Percentiles rank a stretch among this genome's conserved stretches.
These are phyloP conservation scores for Calosoma granatense DNA, from an alignment of 1,140 invertebrate species.

Conservation along the genomic window DNA sequence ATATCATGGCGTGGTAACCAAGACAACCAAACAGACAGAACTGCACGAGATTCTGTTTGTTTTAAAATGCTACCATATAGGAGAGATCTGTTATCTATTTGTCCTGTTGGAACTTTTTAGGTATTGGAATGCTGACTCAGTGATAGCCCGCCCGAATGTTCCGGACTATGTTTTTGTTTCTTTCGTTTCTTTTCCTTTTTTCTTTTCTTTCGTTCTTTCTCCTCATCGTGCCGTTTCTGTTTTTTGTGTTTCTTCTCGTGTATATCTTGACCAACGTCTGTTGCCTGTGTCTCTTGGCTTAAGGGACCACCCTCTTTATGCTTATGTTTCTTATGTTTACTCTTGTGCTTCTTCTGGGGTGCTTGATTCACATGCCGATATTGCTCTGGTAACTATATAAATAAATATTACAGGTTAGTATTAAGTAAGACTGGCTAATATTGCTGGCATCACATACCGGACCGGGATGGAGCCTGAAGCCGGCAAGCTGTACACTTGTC, in stretches of 20 bases:
- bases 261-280: conserved; percentile 62
- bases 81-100: too few species aligned
- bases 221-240: conserved; percentile 86
- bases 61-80: too few species aligned
- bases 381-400: conserved; percentile 79
- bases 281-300: conserved; percentile 55
- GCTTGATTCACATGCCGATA: conserved; percentile 88
- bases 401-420: conserved; percentile 19
- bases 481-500: conserved; percentile 78
- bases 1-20: neutral
- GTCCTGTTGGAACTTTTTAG: too few species aligned
- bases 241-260: conserved; percentile 96
- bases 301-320: conserved; percentile 71
- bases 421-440: conserved; percentile 12
- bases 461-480: conserved; percentile 92
- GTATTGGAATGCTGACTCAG: conserved; percentile 59
- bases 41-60: too few species aligned
- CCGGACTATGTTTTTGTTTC: conserved; percentile 87
- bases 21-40: too few species aligned
- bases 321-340: conserved; percentile 92
- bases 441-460: conserved; percentile 77
- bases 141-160: conserved; percentile 62
- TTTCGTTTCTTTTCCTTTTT: conserved; percentile 95
- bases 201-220: conserved; percentile 86
- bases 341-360: conserved; percentile 86